Evolutionary conservation across 2,888 invertebrate genomes (phyloP), one percentile per base, ranked within the genome.

Genomic region (Achlya flavicornis): DNA sequence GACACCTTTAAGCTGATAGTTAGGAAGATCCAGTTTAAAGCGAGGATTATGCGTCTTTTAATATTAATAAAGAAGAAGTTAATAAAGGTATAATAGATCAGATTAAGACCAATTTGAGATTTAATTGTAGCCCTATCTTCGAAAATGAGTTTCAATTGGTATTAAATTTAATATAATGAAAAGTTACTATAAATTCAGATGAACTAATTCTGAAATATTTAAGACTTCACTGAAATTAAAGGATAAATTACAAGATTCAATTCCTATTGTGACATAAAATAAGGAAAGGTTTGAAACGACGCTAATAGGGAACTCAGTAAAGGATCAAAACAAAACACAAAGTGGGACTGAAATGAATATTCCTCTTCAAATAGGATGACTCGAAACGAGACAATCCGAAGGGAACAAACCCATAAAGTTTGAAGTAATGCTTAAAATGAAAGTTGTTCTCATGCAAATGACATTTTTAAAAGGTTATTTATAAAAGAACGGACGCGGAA

Each of bases 311-410:
- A 53, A n/a, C 19, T n/a, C 8, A 53, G 53, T 53, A 10, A 19
- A 41, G 60, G 19, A 41, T 60, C 60, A 60, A 60, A 60, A 41
- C 19, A 41, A 58, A 41, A 59, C 41, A 59, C 43, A 41, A 43
- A 60, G 0, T 14, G 19, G 26, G 14, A 19, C 16, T n/a, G 53
- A 53, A 53, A 53, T 53, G 19, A 53, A 53, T 53, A 53, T 53
- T 53, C 19, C 16, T n/a, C 4, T 60, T 60, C 41, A 60, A 41
- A 60, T 41, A 59, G 8, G 16, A 33, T n/a, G 41, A 14, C 19
- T 19, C 19, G 12, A 43, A 60, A 41, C 12, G 41, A 26, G 19
- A 19, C n/a, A 7, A n/a, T 10, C 8, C 26, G 19, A 60, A 41
- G 41, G 60, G 60, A 60, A 53, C 53, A 4, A 53, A 53, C 53